phyloP scores from a whole-genome alignment of 2,113 vertebrate species.

The Gasterosteus nipponicus region DNA sequence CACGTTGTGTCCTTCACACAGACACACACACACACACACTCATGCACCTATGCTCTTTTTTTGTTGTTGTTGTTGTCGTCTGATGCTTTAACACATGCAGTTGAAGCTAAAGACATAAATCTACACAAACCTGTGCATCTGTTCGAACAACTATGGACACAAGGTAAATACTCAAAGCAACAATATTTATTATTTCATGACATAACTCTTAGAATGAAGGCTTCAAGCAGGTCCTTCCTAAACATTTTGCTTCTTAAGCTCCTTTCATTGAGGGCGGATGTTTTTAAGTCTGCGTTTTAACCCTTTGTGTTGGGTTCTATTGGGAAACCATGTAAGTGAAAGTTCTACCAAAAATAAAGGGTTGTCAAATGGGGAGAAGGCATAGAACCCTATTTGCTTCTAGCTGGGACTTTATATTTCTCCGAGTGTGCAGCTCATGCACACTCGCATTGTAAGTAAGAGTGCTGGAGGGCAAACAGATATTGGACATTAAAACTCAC shows the following conservation, averaged over 20 bases:
- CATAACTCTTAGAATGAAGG: neutral
- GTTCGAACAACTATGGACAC: constrained; percentile 15
- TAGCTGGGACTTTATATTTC: neutral
- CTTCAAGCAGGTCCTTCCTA: neutral
- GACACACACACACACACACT: constrained; percentile 35
- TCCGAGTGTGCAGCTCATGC: constrained; percentile 1
- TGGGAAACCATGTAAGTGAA: neutral
- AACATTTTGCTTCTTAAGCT: neutral
- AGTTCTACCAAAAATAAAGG: neutral
- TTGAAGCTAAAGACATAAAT: constrained; percentile 9
- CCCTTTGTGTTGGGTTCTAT: neutral
- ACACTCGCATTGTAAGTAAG: constrained; percentile 42
- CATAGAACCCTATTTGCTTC: neutral
- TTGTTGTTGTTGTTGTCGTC: neutral
- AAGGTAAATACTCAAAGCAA: constrained; percentile 21
- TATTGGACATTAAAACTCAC: constrained; percentile 57
- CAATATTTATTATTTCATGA: constrained; percentile 58
- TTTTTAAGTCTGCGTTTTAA: neutral
- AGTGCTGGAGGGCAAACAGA: constrained; percentile 56
- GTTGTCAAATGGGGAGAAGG: neutral
- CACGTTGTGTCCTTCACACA: constrained; percentile 26
- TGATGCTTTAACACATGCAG: constrained; percentile 9
- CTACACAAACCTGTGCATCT: neutral
- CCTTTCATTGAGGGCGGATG: neutral
- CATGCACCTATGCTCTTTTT: constrained; percentile 5